Conservation (phyloP, 2,888 invertebrate genomes). For the Mamestra brassicae region DNA sequence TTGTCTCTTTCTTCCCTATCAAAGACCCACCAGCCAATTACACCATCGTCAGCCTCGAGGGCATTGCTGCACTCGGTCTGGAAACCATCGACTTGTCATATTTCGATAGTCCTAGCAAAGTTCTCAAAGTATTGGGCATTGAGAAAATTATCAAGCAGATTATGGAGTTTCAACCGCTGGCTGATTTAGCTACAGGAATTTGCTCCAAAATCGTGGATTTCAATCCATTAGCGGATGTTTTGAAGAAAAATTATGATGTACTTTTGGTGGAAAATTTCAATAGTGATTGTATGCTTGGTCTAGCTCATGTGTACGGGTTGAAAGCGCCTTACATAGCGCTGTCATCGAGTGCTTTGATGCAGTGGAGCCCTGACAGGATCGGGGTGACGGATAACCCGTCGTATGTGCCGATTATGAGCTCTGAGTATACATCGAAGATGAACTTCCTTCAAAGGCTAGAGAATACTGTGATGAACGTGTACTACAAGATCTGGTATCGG, state of each 20-base stretch:
- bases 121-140: slow-evolving; percentile 74
- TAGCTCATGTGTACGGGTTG: slow-evolving; percentile 89
- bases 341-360: slow-evolving; percentile 91
- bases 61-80: slow-evolving; percentile 79
- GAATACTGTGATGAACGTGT: slow-evolving; percentile 77
- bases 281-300: slow-evolving; percentile 92
- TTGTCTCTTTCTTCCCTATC: slow-evolving; percentile 91
- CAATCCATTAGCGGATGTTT: slow-evolving; percentile 78
- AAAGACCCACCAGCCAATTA: slow-evolving; percentile 86
- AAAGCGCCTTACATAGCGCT: slow-evolving; percentile 90
- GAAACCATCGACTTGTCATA: slow-evolving; percentile 79
- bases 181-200: slow-evolving; percentile 78
- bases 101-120: slow-evolving; percentile 73
- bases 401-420: slow-evolving; percentile 89
- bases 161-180: slow-evolving; percentile 76
- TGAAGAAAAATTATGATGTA: slow-evolving; percentile 91
- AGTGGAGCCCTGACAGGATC: slow-evolving; percentile 88
- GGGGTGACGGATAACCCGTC: slow-evolving; percentile 88
- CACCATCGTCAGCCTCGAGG: slow-evolving; percentile 85
- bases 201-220: slow-evolving; percentile 83
- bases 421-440: slow-evolving; percentile 86
- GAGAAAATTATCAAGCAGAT: slow-evolving; percentile 75
- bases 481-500: slow-evolving; percentile 80
- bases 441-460: slow-evolving; percentile 87
- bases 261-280: slow-evolving; percentile 92